Base-by-base conservation (phyloP, 1,140 invertebrate genomes). In the Pentalonia nigronervosa region DNA sequence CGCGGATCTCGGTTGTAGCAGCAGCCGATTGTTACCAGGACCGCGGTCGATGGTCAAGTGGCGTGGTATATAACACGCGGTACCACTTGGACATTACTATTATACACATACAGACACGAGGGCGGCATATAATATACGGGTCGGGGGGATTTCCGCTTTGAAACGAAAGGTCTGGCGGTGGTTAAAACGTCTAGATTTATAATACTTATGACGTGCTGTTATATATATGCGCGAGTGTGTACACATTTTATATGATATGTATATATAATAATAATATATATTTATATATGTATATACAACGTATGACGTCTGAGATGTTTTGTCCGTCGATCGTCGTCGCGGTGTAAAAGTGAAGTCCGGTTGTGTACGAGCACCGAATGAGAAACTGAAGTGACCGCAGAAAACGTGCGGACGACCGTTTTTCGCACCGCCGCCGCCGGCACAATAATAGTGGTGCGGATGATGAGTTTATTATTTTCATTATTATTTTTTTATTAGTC, bases 381-480 rank as follows among this genome's bases (percentile, higher is more conserved):
- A 76, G n/a, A 76, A 30, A 17, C n/a, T n/a, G 60, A 76, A 76
- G 60, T 76, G 60, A 76, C n/a, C 60, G 60, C 60, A 76, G 30
- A 30, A 76, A 30, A 76, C 30, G n/a, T 14, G 14, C 17, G 41
- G 1, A 76, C 14, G 30, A n/a, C 30, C 30, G 60, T 76, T 76
- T 76, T 76, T 76, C 14, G n/a, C 60, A 6, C 60, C n/a, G 60
- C n/a, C 60, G 1, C 60, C n/a, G 60, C n/a, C 30, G 60, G 17
- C 60, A 76, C 60, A 34, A 76, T 76, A n/a, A n/a, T n/a, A 17
- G 60, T n/a, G 30, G 4, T n/a, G 14, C n/a, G 60, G 60, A n/a
- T 76, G 60, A 76, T 76, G 60, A 20, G 60, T 76, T 76, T 76
- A 76, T 76, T 76, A 76, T 76, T 76, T n/a, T 76, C 60, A 76